Percentiles rank a stretch among this genome's conserved stretches.
phyloP scores from a whole-genome alignment of 2,888 invertebrate species.

The Ornithoptera priamus region DNA sequence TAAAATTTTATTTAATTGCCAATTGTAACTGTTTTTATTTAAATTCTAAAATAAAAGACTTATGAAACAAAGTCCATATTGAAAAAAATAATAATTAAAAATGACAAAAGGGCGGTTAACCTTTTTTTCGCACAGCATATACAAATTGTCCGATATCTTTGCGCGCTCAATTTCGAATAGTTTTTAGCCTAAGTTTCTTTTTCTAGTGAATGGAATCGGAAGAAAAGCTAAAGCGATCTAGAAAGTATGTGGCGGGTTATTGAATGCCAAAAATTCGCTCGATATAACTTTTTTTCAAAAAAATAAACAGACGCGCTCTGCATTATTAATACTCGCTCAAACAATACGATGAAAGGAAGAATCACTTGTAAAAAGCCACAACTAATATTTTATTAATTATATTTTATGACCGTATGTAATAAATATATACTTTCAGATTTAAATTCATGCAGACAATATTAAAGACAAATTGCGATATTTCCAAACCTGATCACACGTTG shows the following conservation, averaged over 20 bases:
- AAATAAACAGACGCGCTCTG: slow-evolving; percentile 34
- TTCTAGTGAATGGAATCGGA: slow-evolving; percentile 13
- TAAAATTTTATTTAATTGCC: neutral
- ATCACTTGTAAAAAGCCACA: slow-evolving; percentile 24
- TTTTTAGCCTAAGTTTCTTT: neutral
- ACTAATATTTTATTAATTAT: slow-evolving; percentile 21
- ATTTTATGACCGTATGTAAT: slow-evolving; percentile 13
- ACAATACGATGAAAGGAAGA: slow-evolving; percentile 8
- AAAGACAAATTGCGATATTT: slow-evolving; percentile 48
- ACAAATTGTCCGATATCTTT: slow-evolving; percentile 11
- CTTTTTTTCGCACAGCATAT: slow-evolving; percentile 28
- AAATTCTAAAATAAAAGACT: neutral
- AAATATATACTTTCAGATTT: slow-evolving; percentile 32
- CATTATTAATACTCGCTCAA: slow-evolving; percentile 30
- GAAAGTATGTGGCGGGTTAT: slow-evolving; percentile 20
- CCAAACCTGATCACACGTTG: slow-evolving; percentile 64
- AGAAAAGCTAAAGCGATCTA: slow-evolving; percentile 30
- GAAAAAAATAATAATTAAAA: slow-evolving; percentile 3
- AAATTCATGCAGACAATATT: slow-evolving; percentile 50
- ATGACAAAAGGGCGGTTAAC: slow-evolving; percentile 1
- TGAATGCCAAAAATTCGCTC: slow-evolving; percentile 35
- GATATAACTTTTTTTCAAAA: slow-evolving; percentile 20
- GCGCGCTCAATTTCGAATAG: slow-evolving; percentile 16
- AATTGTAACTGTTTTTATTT: neutral
- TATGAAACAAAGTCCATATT: neutral